phyloP scores from a whole-genome alignment of 2,797 vertebrate genomes.

The Notoglanidium macrostoma region DNA sequence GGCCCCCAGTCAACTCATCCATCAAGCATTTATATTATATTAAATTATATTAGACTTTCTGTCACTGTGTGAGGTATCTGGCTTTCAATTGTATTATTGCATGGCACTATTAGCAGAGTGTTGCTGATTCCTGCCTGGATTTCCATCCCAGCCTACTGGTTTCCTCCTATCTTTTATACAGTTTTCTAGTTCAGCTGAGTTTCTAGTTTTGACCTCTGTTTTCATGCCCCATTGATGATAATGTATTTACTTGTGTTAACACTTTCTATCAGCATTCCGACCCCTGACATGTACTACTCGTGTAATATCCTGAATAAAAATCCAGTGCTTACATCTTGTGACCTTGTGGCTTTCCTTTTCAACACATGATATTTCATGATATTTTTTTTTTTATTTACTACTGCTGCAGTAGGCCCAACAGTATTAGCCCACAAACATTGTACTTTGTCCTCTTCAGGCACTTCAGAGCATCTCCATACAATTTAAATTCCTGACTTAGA shows the following conservation, averaged over 20 bases:
- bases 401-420: neutral
- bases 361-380: neutral
- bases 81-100: neutral
- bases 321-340: neutral
- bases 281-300: neutral
- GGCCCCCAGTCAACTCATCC: no score
- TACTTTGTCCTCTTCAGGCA: neutral
- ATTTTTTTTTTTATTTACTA: neutral
- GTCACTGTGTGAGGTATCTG: neutral
- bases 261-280: neutral
- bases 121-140: neutral
- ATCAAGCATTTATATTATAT: neutral
- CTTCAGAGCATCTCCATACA: slow-evolving; percentile 59
- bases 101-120: neutral
- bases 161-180: neutral
- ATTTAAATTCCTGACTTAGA: slow-evolving; percentile 61
- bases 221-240: neutral
- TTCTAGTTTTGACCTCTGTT: neutral
- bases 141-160: neutral
- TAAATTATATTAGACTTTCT: neutral
- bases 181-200: neutral
- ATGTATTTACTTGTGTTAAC: neutral
- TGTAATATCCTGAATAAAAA: neutral
- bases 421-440: slow-evolving; percentile 1
- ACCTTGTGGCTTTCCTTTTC: neutral